phyloP scores from a whole-genome alignment of 2,113 vertebrate species.

The Pimephales promelas region DNA sequence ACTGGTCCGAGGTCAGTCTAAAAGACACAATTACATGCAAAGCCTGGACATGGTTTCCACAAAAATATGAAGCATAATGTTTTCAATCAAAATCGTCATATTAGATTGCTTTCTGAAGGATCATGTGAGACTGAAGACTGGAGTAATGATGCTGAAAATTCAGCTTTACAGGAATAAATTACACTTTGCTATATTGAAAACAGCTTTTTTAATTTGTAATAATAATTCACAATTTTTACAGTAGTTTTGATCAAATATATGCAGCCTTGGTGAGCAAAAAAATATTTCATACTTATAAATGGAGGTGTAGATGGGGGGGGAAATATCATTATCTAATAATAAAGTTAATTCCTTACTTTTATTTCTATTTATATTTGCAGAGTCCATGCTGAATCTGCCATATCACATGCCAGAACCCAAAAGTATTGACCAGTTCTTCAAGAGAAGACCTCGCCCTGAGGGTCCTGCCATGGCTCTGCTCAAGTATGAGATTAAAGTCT shows the following conservation, averaged over 20 bases:
- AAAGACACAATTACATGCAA: too few species aligned
- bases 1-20: conserved; percentile 87
- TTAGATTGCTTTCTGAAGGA: too few species aligned
- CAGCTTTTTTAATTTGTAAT: background rate
- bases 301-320: background rate
- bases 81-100: background rate
- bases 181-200: too few species aligned
- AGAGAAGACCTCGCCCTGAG: conserved; percentile 77
- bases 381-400: conserved; percentile 85
- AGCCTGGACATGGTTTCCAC: background rate
- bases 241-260: background rate
- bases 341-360: background rate
- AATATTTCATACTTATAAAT: background rate
- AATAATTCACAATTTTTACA: too few species aligned
- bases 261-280: background rate
- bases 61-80: background rate
- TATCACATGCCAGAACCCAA: conserved; percentile 93
- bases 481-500: conserved; percentile 79
- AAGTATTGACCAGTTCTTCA: conserved; percentile 90
- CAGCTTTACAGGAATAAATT: too few species aligned
- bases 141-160: too few species aligned
- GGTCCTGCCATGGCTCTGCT: conserved; percentile 86
- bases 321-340: background rate
- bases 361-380: conserved; percentile 65
- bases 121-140: too few species aligned